Percentiles rank a stretch among this genome's conserved stretches.
phyloP scores from a whole-genome alignment of 2,113 vertebrate species.

The Lipophrys pholis region DNA sequence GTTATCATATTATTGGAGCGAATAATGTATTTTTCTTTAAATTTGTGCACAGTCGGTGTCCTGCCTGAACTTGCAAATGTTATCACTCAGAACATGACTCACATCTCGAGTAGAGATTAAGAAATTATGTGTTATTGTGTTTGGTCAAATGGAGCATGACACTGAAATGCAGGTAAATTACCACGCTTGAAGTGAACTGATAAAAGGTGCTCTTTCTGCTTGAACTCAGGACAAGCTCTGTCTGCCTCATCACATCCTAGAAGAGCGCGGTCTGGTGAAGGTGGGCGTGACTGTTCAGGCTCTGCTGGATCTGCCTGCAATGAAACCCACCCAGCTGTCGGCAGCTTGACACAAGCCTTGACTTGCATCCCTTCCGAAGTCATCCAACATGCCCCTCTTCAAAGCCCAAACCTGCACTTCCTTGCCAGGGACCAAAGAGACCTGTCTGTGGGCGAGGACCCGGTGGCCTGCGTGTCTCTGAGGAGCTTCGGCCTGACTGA shows the following conservation, averaged over 20 bases:
- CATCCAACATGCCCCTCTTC: conserved; percentile 16
- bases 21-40: no score
- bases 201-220: neutral
- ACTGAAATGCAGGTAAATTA: neutral
- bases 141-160: neutral
- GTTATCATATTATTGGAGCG: no score
- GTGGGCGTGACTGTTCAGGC: conserved; percentile 96
- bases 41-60: no score
- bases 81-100: no score
- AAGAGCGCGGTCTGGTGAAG: conserved; percentile 96
- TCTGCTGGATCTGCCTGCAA: conserved; percentile 90
- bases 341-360: conserved; percentile 82
- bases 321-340: conserved; percentile 89
- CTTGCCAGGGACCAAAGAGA: conserved; percentile 59
- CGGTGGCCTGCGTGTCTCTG: conserved; percentile 24
- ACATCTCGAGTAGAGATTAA: neutral
- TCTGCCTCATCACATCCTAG: conserved; percentile 97
- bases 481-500: conserved; percentile 69
- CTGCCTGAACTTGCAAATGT: no score
- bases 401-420: conserved; percentile 6
- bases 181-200: neutral
- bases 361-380: conserved; percentile 11
- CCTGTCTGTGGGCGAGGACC: conserved; percentile 55
- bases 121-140: neutral
- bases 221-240: conserved; percentile 92